Percentiles rank a stretch among this genome's conserved stretches.
phyloP scores from a whole-genome alignment of 92 coral and sea anemone genomes.

The Chrysogorgia sp. region DNA sequence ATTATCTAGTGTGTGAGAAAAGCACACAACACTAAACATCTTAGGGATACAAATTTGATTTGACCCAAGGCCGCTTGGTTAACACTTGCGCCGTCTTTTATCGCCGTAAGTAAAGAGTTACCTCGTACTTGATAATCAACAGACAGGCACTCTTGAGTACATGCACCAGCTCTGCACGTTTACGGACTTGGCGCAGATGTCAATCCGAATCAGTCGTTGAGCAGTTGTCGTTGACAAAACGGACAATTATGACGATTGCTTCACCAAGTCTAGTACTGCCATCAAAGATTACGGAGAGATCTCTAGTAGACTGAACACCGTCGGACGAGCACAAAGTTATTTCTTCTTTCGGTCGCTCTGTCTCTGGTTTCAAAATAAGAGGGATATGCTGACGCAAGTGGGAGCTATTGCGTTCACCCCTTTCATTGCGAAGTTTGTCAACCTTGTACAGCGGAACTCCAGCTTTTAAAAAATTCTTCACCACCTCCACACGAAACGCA shows the following conservation, averaged over 20 bases:
- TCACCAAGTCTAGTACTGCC: conserved; percentile 45
- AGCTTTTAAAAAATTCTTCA: conserved; percentile 61
- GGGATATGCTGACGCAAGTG: conserved; percentile 55
- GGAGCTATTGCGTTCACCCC: conserved; percentile 53
- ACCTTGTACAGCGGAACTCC: conserved; percentile 63
- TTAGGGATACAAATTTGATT: conserved; percentile 49
- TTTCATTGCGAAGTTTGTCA: conserved; percentile 57
- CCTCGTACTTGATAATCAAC: conserved; percentile 43
- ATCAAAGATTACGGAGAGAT: conserved; percentile 54
- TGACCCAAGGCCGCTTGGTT: conserved; percentile 54
- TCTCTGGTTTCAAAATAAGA: conserved; percentile 64
- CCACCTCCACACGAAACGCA: conserved; percentile 63
- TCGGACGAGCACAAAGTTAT: conserved; percentile 58
- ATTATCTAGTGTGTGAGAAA: conserved; percentile 58
- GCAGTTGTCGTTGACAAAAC: conserved; percentile 16
- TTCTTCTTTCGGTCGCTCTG: conserved; percentile 54
- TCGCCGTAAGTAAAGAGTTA: conserved; percentile 60
- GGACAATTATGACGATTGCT: conserved; percentile 38
- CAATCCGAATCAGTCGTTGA: conserved; percentile 3
- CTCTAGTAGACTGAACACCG: conserved; percentile 54
- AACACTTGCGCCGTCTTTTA: conserved; percentile 69
- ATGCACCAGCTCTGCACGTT: background rate
- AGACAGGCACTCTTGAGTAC: conserved; percentile 4
- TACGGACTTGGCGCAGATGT: background rate
- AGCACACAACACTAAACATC: conserved; percentile 51